These are phyloP conservation scores for Microchrysa polita DNA, from an alignment of 2,888 invertebrate species.

Conservation along the genomic window DNA sequence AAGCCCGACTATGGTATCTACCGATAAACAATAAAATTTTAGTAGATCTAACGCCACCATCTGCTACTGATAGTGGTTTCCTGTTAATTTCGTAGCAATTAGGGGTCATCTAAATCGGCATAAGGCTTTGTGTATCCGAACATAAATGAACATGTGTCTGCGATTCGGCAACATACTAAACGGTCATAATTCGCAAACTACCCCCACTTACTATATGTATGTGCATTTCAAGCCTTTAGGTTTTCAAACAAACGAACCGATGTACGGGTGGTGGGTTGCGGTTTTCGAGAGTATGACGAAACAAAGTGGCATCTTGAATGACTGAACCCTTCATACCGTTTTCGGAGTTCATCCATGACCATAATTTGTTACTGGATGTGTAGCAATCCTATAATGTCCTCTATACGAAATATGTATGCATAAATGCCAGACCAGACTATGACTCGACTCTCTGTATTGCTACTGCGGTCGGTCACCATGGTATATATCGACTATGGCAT, in stretches of 20 bases:
- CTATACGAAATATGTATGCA: too few species aligned
- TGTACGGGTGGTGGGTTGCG: too few species aligned
- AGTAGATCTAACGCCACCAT: slow-evolving; percentile 34
- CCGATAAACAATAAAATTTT: slow-evolving; percentile 40
- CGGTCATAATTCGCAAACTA: slow-evolving; percentile 16
- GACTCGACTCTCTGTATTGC: not conserved
- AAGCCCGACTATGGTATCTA: slow-evolving; percentile 26
- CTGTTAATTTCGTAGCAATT: slow-evolving; percentile 40
- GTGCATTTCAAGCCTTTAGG: not conserved
- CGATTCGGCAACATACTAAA: not conserved
- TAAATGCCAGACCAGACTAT: too few species aligned
- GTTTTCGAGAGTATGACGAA: too few species aligned
- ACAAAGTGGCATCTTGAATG: slow-evolving; percentile 16
- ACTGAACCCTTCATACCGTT: not conserved
- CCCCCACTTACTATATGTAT: not conserved
- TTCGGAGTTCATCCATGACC: not conserved
- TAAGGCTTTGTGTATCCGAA: slow-evolving; percentile 22
- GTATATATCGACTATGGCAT: too few species aligned
- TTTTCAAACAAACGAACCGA: not conserved
- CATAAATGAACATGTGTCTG: slow-evolving; percentile 12
- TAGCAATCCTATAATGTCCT: slow-evolving; percentile 22
- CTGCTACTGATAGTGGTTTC: slow-evolving; percentile 41
- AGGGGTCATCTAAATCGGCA: slow-evolving; percentile 37
- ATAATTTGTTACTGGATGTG: slow-evolving; percentile 12
- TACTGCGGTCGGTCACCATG: not conserved